Conservation (phyloP, 2,888 invertebrate genomes). For the Leptothorax acervorum region DNA sequence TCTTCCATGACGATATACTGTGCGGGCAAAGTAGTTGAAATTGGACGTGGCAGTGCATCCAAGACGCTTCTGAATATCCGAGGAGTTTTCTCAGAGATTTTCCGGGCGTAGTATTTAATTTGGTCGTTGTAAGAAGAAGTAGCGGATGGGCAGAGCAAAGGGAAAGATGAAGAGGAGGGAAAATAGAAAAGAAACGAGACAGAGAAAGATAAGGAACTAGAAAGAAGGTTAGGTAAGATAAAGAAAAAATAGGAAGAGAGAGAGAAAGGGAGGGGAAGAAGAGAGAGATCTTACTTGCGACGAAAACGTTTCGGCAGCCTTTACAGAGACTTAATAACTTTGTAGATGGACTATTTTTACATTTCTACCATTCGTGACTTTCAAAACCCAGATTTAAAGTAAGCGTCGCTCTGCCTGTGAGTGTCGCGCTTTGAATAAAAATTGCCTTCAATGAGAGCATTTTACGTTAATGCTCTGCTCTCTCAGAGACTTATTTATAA, state of each 20-base stretch:
- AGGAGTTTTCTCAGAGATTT: constrained; percentile 70
- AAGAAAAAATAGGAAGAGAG: constrained; percentile 43
- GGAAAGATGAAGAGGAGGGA: constrained; percentile 34
- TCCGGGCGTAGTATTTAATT: constrained; percentile 77
- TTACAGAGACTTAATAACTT: constrained; percentile 82
- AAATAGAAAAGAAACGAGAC: constrained; percentile 35
- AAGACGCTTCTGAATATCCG: constrained; percentile 72
- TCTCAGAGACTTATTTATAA: constrained; percentile 73
- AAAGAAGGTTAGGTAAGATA: constrained; percentile 19
- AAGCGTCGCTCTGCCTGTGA: constrained; percentile 70
- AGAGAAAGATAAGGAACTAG: not conserved
- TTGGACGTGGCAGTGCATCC: constrained; percentile 75
- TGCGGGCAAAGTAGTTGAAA: constrained; percentile 64
- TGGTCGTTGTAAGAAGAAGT: constrained; percentile 72
- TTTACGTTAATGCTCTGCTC: constrained; percentile 81
- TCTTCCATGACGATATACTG: constrained; percentile 58
- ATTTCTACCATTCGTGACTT: constrained; percentile 80
- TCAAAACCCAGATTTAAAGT: constrained; percentile 83
- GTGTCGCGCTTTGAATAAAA: constrained; percentile 85
- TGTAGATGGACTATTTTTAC: constrained; percentile 80
- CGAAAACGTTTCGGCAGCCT: constrained; percentile 74
- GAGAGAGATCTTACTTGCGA: constrained; percentile 51
- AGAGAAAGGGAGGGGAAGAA: not conserved
- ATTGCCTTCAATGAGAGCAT: constrained; percentile 84
- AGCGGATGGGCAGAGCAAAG: constrained; percentile 40